Evolutionary conservation across 92 coral and sea anemone species (phyloP).

Genomic region (Epizoanthus ramosus): DNA sequence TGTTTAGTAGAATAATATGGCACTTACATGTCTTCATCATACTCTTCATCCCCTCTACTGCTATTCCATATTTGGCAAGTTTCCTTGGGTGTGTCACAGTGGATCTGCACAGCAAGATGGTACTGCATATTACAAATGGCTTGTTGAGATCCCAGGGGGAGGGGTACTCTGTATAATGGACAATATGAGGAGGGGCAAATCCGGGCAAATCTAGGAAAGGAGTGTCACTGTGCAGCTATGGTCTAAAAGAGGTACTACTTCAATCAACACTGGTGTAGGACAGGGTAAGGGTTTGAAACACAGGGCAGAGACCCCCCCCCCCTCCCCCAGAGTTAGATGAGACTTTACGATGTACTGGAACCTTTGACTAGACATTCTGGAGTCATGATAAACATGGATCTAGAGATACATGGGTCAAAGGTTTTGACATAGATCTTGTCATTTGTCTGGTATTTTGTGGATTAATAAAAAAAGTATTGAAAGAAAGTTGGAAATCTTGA

Average conservation of each 20-base stretch:
- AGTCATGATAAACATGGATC: too few species aligned
- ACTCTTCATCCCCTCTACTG: slow-evolving; percentile 59
- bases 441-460: not conserved
- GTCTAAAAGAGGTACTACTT: too few species aligned
- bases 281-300: too few species aligned
- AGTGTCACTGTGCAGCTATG: too few species aligned
- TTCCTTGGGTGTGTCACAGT: slow-evolving; percentile 92
- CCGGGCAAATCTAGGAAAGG: too few species aligned
- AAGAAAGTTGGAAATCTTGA: too few species aligned
- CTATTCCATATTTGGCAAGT: slow-evolving; percentile 80
- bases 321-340: not conserved
- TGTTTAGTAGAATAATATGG: not conserved
- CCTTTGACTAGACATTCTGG: not conserved
- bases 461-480: too few species aligned
- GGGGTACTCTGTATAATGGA: too few species aligned
- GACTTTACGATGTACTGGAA: not conserved
- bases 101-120: slow-evolving; percentile 53
- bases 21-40: slow-evolving; percentile 80
- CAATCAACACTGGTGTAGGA: too few species aligned
- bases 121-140: not conserved
- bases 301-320: too few species aligned
- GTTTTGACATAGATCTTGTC: not conserved
- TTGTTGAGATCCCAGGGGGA: too few species aligned
- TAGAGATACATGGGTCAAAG: not conserved
- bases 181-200: too few species aligned